Percentiles rank a stretch among this genome's conserved stretches.
These are phyloP conservation scores for Anastrepha ludens DNA, from an alignment of 1,140 invertebrate species.

Conservation along the genomic window DNA sequence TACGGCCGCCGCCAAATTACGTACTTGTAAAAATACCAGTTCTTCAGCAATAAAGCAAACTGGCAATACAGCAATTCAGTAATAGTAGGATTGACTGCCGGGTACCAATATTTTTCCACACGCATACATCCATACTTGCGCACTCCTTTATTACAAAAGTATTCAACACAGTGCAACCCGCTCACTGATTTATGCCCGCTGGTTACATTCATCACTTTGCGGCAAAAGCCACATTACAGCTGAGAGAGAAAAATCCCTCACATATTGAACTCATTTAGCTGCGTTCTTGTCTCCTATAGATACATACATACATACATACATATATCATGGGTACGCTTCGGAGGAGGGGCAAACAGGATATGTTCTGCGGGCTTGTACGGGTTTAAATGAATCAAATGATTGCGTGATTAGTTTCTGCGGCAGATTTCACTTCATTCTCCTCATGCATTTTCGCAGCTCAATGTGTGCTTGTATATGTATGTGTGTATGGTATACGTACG, in stretches of 20 bases:
- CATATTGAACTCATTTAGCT: no score
- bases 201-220: constrained; percentile 24
- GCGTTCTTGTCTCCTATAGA: no score
- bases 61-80: no score
- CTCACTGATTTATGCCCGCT: constrained; percentile 7
- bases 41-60: no score
- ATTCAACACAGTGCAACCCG: neutral
- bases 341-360: neutral
- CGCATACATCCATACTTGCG: neutral
- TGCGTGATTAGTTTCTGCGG: constrained; percentile 54
- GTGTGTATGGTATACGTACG: neutral
- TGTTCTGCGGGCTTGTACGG: neutral
- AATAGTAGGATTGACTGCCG: neutral
- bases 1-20: no score
- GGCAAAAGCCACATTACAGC: neutral
- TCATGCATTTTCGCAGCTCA: neutral
- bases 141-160: neutral
- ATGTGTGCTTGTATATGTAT: neutral
- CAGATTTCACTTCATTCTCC: neutral
- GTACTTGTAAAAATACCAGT: no score
- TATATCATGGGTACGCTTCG: neutral
- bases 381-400: constrained; percentile 54
- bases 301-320: neutral
- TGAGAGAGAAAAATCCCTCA: neutral
- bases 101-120: neutral